phyloP scores from a whole-genome alignment of 2,113 vertebrate species.

The Emydura subglobosa region DNA sequence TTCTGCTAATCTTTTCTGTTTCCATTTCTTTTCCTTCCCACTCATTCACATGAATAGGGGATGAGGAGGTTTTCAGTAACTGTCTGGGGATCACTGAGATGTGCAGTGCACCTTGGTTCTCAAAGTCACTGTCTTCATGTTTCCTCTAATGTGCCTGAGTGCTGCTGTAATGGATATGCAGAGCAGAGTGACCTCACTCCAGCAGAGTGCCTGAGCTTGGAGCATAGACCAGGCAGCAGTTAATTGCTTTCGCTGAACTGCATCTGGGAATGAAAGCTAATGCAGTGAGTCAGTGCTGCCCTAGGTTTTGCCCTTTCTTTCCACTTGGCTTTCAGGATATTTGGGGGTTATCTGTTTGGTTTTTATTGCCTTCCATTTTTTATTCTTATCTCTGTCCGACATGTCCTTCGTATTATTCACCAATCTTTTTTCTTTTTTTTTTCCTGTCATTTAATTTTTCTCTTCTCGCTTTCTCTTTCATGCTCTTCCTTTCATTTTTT shows the following conservation, averaged over 20 bases:
- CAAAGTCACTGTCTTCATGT: conserved; percentile 13
- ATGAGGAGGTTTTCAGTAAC: background rate
- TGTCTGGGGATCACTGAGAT: background rate
- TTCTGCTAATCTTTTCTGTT: background rate
- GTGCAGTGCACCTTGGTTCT: background rate
- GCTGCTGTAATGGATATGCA: conserved; percentile 66
- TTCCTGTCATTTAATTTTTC: background rate
- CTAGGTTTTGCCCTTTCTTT: background rate
- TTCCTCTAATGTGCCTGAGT: conserved; percentile 63
- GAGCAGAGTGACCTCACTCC: conserved; percentile 78
- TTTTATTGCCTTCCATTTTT: background rate
- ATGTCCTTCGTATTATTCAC: background rate
- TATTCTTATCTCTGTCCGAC: background rate
- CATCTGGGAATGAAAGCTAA: conserved; percentile 57
- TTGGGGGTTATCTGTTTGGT: background rate
- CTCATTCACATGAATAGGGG: background rate
- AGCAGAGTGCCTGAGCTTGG: conserved; percentile 43
- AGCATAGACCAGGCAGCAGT: background rate
- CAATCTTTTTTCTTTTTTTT: background rate
- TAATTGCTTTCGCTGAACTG: conserved; percentile 75
- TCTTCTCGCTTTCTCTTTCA: background rate
- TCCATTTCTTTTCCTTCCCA: background rate
- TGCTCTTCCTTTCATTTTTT: background rate
- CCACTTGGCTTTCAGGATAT: background rate
- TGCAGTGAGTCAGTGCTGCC: background rate